phyloP scores from a whole-genome alignment of 2,888 invertebrate genomes.

The Anorthoa munda region DNA sequence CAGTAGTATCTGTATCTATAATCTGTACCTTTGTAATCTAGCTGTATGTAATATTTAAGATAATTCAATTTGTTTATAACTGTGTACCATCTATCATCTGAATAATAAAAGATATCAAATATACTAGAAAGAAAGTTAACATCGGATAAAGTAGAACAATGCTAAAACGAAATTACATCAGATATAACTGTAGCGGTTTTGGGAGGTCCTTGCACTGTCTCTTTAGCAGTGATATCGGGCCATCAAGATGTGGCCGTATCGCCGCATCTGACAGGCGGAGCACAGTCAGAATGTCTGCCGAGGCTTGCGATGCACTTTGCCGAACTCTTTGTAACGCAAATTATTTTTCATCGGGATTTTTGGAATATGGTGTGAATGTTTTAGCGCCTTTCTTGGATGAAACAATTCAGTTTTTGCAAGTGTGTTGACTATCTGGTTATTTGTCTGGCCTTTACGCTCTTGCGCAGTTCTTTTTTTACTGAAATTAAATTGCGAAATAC shows the following conservation, averaged over 20 bases:
- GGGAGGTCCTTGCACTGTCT: constrained; percentile 76
- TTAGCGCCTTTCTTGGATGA: constrained; percentile 21
- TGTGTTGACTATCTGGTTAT: too few relatives aligned
- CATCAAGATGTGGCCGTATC: constrained; percentile 68
- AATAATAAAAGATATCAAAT: neutral
- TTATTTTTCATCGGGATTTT: constrained; percentile 39
- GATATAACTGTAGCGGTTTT: constrained; percentile 65
- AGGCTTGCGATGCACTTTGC: constrained; percentile 67
- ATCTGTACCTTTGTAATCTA: too few relatives aligned
- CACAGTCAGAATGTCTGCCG: constrained; percentile 79
- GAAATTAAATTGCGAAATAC: neutral
- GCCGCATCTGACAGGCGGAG: constrained; percentile 68
- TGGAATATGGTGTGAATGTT: constrained; percentile 35
- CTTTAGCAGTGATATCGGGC: constrained; percentile 66
- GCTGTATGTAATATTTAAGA: too few relatives aligned
- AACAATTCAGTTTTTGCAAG: neutral
- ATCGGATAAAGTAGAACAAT: constrained; percentile 20
- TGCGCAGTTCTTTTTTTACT: neutral
- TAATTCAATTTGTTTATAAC: too few relatives aligned
- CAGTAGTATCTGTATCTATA: too few relatives aligned
- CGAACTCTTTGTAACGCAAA: constrained; percentile 73
- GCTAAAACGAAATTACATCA: constrained; percentile 26
- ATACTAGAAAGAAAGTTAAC: neutral
- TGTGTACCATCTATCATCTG: too few relatives aligned
- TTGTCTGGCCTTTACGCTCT: too few relatives aligned